phyloP scores from a whole-genome alignment of 2,888 invertebrate species.

The Orgyia antiqua region DNA sequence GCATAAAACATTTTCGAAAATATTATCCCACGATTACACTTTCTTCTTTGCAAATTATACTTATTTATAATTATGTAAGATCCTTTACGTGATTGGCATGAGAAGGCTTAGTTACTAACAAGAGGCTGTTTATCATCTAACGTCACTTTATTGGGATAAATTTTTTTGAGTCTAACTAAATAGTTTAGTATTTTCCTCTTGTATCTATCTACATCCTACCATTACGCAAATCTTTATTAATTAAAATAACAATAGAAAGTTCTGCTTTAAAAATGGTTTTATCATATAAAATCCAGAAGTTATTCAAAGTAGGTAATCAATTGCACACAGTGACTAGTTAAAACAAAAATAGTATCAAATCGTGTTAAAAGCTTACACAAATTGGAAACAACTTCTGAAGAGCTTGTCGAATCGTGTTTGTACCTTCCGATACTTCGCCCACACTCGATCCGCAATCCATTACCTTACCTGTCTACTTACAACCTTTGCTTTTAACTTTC shows the following conservation, averaged over 20 bases:
- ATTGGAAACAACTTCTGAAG: slow-evolving; percentile 34
- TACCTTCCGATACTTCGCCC: slow-evolving; percentile 46
- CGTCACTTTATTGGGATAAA: too few relatives aligned
- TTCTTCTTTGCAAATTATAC: slow-evolving; percentile 2
- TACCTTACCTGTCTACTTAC: slow-evolving; percentile 46
- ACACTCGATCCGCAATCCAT: slow-evolving; percentile 42
- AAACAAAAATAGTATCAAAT: slow-evolving; percentile 11
- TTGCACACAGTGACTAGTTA: slow-evolving; percentile 14
- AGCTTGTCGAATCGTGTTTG: slow-evolving; percentile 39
- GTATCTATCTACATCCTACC: too few relatives aligned
- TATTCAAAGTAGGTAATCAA: slow-evolving; percentile 21
- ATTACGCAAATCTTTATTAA: too few relatives aligned
- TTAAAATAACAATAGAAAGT: too few relatives aligned
- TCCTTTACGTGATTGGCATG: too few relatives aligned
- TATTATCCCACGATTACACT: slow-evolving; percentile 19
- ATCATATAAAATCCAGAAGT: too few relatives aligned
- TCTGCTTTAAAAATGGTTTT: too few relatives aligned
- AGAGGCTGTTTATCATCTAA: too few relatives aligned
- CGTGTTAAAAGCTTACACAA: slow-evolving; percentile 24
- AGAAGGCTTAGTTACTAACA: too few relatives aligned
- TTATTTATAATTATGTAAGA: too few relatives aligned
- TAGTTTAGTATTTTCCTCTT: too few relatives aligned
- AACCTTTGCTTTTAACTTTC: slow-evolving; percentile 33
- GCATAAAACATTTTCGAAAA: slow-evolving; percentile 20
- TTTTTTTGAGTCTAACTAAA: too few relatives aligned